Evolutionary conservation across 2,113 vertebrate genomes (phyloP).

Genomic region (Catharus fuscescens): DNA sequence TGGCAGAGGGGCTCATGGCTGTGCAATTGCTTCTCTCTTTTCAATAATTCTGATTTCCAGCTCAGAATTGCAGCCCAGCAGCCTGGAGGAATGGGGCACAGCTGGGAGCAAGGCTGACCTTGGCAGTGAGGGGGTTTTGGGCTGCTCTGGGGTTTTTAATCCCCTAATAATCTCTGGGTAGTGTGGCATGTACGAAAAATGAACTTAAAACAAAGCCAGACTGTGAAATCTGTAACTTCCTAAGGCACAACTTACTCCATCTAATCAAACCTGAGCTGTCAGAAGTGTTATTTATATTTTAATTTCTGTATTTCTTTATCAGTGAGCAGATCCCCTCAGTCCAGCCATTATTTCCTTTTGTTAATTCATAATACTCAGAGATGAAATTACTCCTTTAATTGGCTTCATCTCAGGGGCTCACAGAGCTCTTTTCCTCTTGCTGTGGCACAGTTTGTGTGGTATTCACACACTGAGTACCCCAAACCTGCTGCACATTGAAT

Average conservation of each 20-base stretch:
- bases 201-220: neutral
- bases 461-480: neutral
- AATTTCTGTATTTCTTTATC: neutral
- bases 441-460: neutral
- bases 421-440: neutral
- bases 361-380: neutral
- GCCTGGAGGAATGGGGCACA: neutral
- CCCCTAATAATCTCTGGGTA: neutral
- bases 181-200: neutral
- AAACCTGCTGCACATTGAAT: neutral
- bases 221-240: neutral
- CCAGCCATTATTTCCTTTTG: neutral
- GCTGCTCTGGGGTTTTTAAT: neutral
- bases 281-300: neutral
- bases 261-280: neutral
- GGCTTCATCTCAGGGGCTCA: neutral
- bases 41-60: neutral
- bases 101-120: accelerated
- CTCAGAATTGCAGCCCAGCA: neutral
- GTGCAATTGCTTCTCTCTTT: neutral
- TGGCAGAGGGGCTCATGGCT: neutral
- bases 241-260: neutral
- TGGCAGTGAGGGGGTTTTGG: neutral
- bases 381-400: neutral
- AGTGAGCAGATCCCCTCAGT: neutral